A percentile compares a stretch with the other conserved stretches of the same genome.
These are phyloP conservation scores for Thamnophis sirtalis DNA, from an alignment of 2,113 vertebrate species.

Conservation along the genomic window DNA sequence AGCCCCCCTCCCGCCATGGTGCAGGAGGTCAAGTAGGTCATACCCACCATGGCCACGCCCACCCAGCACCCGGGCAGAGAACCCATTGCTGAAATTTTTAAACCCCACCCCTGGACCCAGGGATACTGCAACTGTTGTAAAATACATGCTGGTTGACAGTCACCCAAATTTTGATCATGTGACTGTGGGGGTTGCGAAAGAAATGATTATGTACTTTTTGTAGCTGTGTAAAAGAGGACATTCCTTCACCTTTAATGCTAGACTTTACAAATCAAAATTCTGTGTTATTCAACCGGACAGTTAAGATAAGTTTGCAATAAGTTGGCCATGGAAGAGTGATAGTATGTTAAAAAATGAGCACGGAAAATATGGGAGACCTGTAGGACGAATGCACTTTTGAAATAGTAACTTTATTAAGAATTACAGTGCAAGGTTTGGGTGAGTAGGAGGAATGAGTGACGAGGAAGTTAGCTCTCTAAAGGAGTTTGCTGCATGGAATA, in stretches of 20 bases:
- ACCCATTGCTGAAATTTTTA: no score
- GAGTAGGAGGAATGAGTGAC: not conserved
- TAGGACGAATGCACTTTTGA: not conserved
- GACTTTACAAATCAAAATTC: not conserved
- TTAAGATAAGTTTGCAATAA: not conserved
- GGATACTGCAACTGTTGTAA: no score
- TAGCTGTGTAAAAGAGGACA: not conserved
- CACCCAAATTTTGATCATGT: no score
- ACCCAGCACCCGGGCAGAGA: no score
- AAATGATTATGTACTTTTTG: not conserved
- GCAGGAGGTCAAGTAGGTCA: no score
- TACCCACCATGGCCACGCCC: no score
- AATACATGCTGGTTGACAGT: no score
- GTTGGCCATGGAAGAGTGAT: not conserved
- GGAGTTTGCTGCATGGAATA: not conserved
- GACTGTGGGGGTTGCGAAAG: no score
- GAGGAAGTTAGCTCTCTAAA: not conserved
- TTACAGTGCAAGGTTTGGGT: not conserved
- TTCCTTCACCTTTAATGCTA: not conserved
- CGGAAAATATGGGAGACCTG: not conserved
- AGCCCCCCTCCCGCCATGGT: no score
- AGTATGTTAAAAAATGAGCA: not conserved
- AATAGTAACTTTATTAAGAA: not conserved
- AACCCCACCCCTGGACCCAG: no score
- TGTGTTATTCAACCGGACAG: not conserved